These are phyloP conservation scores for Erpornis zantholeuca DNA, from an alignment of 2,113 vertebrate species.

Conservation along the genomic window DNA sequence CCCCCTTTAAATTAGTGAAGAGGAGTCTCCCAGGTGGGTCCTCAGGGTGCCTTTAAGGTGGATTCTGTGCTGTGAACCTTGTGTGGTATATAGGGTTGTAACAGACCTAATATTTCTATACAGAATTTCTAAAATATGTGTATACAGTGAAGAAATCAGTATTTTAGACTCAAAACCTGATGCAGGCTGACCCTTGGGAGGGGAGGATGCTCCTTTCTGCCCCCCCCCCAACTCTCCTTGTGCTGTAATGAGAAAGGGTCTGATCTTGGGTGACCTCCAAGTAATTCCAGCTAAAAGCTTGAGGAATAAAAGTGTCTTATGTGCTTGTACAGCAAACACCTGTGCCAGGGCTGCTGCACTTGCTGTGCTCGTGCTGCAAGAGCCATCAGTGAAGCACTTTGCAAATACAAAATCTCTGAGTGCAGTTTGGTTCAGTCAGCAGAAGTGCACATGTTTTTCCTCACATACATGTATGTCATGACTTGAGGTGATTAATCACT, in stretches of 20 bases:
- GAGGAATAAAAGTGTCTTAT: background rate
- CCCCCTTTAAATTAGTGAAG: background rate
- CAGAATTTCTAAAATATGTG: background rate
- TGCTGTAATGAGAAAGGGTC: background rate
- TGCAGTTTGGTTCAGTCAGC: background rate
- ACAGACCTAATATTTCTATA: accelerated
- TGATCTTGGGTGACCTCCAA: background rate
- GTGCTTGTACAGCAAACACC: background rate
- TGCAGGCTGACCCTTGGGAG: background rate
- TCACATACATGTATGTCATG: background rate
- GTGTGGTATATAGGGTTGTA: background rate
- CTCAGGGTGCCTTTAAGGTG: background rate
- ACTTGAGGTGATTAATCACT: background rate
- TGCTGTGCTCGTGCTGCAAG: background rate
- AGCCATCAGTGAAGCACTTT: background rate
- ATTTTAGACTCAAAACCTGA: background rate
- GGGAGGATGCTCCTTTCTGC: background rate
- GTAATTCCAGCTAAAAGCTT: background rate
- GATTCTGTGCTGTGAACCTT: background rate
- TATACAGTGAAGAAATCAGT: background rate
- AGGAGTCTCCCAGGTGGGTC: background rate
- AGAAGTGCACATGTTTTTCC: background rate
- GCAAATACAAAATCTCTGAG: background rate
- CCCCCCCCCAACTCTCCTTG: accelerated
- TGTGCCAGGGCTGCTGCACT: background rate